Percentiles rank a stretch among this genome's conserved stretches.
phyloP scores from a whole-genome alignment of 2,888 invertebrate genomes.

The Bombylius major region DNA sequence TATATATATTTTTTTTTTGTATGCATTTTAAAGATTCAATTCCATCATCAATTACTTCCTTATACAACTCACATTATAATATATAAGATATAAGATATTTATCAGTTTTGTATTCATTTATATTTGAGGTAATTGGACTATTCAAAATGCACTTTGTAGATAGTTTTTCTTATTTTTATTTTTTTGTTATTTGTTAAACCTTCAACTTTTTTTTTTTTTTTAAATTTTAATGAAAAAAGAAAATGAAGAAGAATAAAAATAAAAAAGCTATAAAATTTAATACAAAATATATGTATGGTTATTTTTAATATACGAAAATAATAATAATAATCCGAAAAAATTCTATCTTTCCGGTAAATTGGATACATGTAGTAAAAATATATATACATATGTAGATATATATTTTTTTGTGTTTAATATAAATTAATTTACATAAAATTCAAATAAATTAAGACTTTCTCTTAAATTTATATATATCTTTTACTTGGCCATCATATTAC shows the following conservation, averaged over 20 bases:
- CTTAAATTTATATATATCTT: not conserved
- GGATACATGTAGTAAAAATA: not conserved
- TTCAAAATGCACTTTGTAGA: not conserved
- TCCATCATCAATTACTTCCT: too few species aligned
- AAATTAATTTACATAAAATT: conserved; percentile 7
- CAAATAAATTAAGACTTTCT: conserved; percentile 8
- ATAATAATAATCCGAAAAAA: not conserved
- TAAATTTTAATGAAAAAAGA: not conserved
- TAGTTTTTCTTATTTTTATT: too few species aligned
- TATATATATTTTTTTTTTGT: too few species aligned
- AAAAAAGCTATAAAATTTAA: not conserved
- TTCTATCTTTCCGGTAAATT: conserved; percentile 1
- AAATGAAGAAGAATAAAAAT: not conserved
- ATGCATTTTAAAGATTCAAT: too few species aligned
- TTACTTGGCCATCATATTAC: too few species aligned
- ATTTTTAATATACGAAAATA: not conserved
- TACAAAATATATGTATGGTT: too few species aligned
- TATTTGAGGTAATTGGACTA: not conserved
- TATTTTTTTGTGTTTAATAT: not conserved
- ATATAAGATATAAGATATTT: too few species aligned
- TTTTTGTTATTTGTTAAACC: too few species aligned
- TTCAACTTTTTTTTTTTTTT: too few species aligned
- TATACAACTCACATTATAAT: too few species aligned
- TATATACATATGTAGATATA: too few species aligned
- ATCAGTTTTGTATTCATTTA: too few species aligned